phyloP scores from a whole-genome alignment of 2,797 vertebrate genomes.

The Tangara arthus region DNA sequence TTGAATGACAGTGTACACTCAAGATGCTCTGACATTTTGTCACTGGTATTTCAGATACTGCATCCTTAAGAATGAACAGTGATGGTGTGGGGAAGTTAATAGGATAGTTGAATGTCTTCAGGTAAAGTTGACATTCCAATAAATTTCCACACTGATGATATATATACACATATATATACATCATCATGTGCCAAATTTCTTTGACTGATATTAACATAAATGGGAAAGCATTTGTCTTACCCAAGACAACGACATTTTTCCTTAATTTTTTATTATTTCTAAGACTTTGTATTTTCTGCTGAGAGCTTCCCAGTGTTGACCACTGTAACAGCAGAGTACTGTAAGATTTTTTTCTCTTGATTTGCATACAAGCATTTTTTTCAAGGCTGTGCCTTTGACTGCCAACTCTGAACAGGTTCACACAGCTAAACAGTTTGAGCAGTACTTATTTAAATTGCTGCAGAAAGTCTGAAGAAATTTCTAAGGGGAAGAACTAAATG shows the following conservation, averaged over 20 bases:
- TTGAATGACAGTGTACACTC: neutral
- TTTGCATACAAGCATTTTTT: slow-evolving; percentile 7
- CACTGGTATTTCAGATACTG: neutral
- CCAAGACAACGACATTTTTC: neutral
- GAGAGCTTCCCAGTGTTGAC: slow-evolving; percentile 43
- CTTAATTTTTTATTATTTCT: neutral
- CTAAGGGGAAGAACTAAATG: neutral
- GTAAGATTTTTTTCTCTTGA: slow-evolving; percentile 12
- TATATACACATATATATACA: neutral
- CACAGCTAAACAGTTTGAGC: neutral
- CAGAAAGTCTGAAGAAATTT: neutral
- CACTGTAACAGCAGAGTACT: slow-evolving; percentile 4
- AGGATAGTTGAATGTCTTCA: neutral
- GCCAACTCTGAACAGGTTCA: neutral
- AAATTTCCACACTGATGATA: neutral
- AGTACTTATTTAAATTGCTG: neutral
- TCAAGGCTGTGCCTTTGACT: neutral
- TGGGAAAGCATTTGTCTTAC: neutral
- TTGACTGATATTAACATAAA: neutral
- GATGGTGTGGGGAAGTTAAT: neutral
- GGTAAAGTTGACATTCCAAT: neutral
- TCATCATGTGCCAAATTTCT: neutral
- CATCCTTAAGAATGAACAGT: neutral
- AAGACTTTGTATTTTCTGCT: slow-evolving; percentile 22
- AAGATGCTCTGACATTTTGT: neutral